Evolutionary conservation across 2,797 vertebrate species (phyloP), one percentile per base, ranked within the genome.

Genomic region (Notolabrus celidotus): DNA sequence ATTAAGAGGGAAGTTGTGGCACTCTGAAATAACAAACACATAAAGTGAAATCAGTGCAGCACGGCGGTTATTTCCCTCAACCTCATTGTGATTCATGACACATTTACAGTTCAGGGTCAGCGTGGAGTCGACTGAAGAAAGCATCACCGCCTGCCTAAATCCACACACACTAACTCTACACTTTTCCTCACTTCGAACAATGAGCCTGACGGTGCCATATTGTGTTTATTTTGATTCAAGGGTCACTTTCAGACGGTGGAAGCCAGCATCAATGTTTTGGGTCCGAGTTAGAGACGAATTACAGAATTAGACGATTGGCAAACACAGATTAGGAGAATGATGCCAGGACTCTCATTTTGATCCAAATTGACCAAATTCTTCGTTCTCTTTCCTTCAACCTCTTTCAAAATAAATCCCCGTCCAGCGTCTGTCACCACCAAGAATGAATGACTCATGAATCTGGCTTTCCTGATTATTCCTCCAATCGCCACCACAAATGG

Each of bases 401-500:
- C 16, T 43, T 57, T 31, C 27, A 39, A 77, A 74, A 72, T 20
- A 47, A 77, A 74, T 74, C 68, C 59, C 74, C 66, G 56, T 65
- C 68, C 47, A 58, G 16, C 14, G 51, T 77, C 83, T 36, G 74
- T 71, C 80, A 69, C 80, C 71, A 63, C 66, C 67, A 72, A n/a
- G 58, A 77, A 66, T 50, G 66, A 68, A 66, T 82, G 79, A 85
- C 67, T 81, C 84, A 79, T 25, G 50, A 54, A 34, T 74, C 49
- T 17, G 49, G 50, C 62, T 33, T 6, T 63, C 51, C 76, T 45
- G 56, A 83, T 85, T 51, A 82, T 77, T 74, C 67, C 59, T n/a
- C n/a, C n/a, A 47, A 79, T 54, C 59, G 66, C 71, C 78, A 34
- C 86, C 85, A 65, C 82, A 84, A 86, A 90, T 63, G 64, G 36